A percentile compares a stretch with the other conserved stretches of the same genome.
Conservation (phyloP, 2,113 vertebrate species). For the Cheilinus undulatus region DNA sequence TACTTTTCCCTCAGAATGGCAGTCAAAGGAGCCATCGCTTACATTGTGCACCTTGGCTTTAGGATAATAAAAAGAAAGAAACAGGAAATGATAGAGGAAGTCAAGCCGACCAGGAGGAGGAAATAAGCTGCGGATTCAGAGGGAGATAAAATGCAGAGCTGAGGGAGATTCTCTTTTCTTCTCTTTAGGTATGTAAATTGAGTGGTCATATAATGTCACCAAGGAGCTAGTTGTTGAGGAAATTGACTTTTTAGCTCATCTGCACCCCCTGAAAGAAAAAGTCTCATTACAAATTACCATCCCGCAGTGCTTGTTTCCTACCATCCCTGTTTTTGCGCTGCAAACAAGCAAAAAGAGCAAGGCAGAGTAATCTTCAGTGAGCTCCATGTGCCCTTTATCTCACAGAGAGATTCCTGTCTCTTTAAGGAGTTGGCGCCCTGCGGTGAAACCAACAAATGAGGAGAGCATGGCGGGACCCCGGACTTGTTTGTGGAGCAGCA, state of each 20-base stretch:
- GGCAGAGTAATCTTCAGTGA: slow-evolving; percentile 50
- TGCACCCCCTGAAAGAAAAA: slow-evolving; percentile 23
- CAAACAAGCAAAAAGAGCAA: slow-evolving; percentile 59
- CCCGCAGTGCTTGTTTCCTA: slow-evolving; percentile 14
- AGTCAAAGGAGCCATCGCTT: slow-evolving; percentile 62
- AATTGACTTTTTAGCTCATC: slow-evolving; percentile 41
- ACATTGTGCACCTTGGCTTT: slow-evolving; percentile 62
- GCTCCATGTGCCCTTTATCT: slow-evolving; percentile 57
- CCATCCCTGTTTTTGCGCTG: slow-evolving; percentile 31
- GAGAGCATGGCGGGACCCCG: slow-evolving; percentile 33
- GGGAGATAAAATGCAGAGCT: slow-evolving; percentile 63
- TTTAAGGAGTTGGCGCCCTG: slow-evolving; percentile 56
- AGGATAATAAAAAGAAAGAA: slow-evolving; percentile 56
- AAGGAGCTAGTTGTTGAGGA: slow-evolving; percentile 18
- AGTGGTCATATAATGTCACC: slow-evolving; percentile 22
- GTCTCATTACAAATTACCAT: slow-evolving; percentile 57
- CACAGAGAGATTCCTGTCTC: slow-evolving; percentile 50
- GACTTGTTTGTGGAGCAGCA: slow-evolving; percentile 44
- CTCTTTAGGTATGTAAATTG: slow-evolving; percentile 50
- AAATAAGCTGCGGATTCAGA: slow-evolving; percentile 59
- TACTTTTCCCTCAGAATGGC: slow-evolving; percentile 62
- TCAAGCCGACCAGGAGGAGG: slow-evolving; percentile 43
- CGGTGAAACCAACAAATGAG: slow-evolving; percentile 59
- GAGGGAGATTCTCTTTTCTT: slow-evolving; percentile 44
- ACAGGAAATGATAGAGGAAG: slow-evolving; percentile 58